Percentiles rank a stretch among this genome's conserved stretches.
Conservation (phyloP, 1,140 invertebrate species). For the Drosophila pandora region DNA sequence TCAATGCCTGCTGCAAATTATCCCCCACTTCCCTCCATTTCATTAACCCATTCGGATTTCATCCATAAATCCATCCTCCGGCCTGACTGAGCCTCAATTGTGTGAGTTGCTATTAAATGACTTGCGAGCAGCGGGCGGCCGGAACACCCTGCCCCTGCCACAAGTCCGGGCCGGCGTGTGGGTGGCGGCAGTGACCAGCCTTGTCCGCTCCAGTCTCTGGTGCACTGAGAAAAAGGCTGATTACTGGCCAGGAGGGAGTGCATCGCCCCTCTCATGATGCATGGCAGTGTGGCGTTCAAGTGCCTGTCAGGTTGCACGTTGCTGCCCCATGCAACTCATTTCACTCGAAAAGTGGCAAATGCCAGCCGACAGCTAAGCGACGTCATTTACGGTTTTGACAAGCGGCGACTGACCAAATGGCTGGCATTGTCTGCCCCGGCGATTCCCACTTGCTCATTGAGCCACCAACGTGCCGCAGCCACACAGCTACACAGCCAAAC, state of each 20-base stretch:
- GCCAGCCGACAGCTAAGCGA: constrained; percentile 76
- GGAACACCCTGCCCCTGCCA: neutral
- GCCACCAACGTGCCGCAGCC: constrained; percentile 24
- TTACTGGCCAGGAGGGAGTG: neutral
- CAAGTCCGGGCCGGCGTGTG: constrained; percentile 38
- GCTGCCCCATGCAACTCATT: constrained; percentile 50
- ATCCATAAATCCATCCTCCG: constrained; percentile 45
- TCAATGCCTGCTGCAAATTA: constrained; percentile 32
- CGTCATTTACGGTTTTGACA: constrained; percentile 79
- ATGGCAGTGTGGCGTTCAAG: constrained; percentile 52
- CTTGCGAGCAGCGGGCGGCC: constrained; percentile 52
- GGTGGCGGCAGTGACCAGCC: constrained; percentile 46
- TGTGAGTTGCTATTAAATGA: constrained; percentile 60
- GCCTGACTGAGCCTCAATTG: constrained; percentile 26
- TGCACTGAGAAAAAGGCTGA: constrained; percentile 16
- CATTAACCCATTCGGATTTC: constrained; percentile 5
- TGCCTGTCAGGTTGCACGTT: constrained; percentile 63
- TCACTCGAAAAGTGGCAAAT: constrained; percentile 70
- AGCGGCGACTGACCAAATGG: constrained; percentile 68
- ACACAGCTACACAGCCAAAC: neutral
- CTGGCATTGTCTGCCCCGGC: constrained; percentile 34
- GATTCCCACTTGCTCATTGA: constrained; percentile 32
- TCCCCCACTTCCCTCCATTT: constrained; percentile 3
- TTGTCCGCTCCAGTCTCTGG: constrained; percentile 9
- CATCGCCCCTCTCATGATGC: neutral